These are phyloP conservation scores for Osedax fenrisi DNA, from an alignment of 2,888 invertebrate genomes.

Conservation along the genomic window DNA sequence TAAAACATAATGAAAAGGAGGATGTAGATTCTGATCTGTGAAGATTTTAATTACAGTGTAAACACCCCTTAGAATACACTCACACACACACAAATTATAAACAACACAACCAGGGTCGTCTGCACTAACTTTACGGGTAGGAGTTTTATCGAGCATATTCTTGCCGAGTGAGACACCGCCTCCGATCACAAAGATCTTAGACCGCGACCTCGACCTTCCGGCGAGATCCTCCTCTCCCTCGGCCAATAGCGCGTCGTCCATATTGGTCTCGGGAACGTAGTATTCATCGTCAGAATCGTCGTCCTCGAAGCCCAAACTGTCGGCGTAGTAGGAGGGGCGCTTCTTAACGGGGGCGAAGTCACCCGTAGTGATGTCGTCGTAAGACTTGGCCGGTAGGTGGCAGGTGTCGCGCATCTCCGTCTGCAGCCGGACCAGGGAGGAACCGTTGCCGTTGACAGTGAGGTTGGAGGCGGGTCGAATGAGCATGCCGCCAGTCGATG, in stretches of 20 bases:
- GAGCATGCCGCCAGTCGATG: constrained; percentile 31
- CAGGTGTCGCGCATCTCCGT: constrained; percentile 30
- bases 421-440: constrained; percentile 34
- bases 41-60: too few relatives aligned
- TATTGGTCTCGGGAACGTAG: constrained; percentile 38
- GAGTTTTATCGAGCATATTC: constrained; percentile 36
- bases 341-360: constrained; percentile 30
- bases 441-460: constrained; percentile 25
- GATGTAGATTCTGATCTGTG: too few relatives aligned
- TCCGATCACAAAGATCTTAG: constrained; percentile 40
- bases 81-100: too few relatives aligned
- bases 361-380: constrained; percentile 33
- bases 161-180: constrained; percentile 40
- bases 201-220: neutral
- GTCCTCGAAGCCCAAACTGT: neutral
- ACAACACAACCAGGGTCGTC: too few relatives aligned
- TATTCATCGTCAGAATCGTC: constrained; percentile 27
- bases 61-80: too few relatives aligned
- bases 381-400: constrained; percentile 29
- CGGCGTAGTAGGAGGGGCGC: constrained; percentile 18
- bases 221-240: neutral
- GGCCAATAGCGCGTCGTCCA: constrained; percentile 38
- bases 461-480: constrained; percentile 37
- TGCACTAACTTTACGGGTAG: constrained; percentile 21
- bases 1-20: too few relatives aligned